These are phyloP conservation scores for Murina feae DNA, from an alignment of 2,113 vertebrate species.

Conservation along the genomic window DNA sequence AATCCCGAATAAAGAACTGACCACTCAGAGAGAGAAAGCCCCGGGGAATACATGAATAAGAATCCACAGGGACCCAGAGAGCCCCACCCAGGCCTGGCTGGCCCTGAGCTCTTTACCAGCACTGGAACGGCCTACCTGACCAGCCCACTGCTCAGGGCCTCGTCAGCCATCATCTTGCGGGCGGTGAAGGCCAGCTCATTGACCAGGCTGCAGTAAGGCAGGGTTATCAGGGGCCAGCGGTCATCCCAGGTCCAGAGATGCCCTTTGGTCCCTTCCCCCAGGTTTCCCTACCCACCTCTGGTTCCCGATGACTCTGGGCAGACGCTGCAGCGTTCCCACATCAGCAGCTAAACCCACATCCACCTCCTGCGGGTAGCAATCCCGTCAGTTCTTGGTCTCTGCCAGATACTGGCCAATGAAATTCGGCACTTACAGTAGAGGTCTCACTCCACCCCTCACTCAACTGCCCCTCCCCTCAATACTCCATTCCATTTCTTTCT, in stretches of 20 bases:
- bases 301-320: conserved; percentile 89
- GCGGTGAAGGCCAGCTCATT: conserved; percentile 90
- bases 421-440: not conserved
- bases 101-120: not conserved
- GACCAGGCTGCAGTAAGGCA: conserved; percentile 81
- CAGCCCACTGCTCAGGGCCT: conserved; percentile 87
- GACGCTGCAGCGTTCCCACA: conserved; percentile 89
- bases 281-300: conserved; percentile 77
- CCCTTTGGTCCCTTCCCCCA: too few species aligned
- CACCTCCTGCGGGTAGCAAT: conserved; percentile 83
- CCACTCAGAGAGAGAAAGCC: not conserved
- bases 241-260: rapidly evolving
- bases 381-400: not conserved
- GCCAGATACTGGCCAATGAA: rapidly evolving
- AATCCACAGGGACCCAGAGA: rapidly evolving
- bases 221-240: rapidly evolving
- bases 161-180: conserved; percentile 89
- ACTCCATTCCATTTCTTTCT: not conserved
- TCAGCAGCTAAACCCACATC: conserved; percentile 91
- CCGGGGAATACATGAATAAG: not conserved
- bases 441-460: not conserved
- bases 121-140: conserved; percentile 82
- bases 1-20: not conserved
- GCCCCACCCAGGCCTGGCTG: not conserved
- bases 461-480: not conserved